Conservation (phyloP, 2,888 invertebrate species). For the Rhamphomyia laevipes region DNA sequence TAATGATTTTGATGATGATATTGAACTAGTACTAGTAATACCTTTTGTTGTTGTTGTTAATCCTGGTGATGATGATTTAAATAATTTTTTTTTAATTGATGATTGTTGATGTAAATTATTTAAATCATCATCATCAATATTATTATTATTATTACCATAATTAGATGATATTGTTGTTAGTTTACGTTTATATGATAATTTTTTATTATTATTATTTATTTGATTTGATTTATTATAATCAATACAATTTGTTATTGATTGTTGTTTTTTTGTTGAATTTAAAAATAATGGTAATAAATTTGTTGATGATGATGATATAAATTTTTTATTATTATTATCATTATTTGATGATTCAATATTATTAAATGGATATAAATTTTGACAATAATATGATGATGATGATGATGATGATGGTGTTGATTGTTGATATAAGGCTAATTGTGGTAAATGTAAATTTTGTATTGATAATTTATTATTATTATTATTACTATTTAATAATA, state of each 20-base stretch:
- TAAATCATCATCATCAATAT: no score
- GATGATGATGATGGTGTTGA: neutral
- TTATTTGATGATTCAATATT: neutral
- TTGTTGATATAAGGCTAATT: constrained; percentile 19
- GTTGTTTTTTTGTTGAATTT: neutral
- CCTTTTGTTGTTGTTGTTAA: no score
- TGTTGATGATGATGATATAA: neutral
- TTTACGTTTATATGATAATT: no score
- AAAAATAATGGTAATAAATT: neutral
- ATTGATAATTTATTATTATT: constrained; percentile 17
- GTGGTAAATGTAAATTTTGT: constrained; percentile 21
- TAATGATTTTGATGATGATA: neutral
- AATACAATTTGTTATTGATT: neutral
- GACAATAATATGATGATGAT: neutral
- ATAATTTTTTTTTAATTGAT: no score
- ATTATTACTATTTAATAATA: no score
- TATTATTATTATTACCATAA: no score
- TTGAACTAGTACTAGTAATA: neutral
- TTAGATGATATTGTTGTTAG: no score
- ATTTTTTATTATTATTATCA: neutral
- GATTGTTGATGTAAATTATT: no score
- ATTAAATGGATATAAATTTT: neutral
- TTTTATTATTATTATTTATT: no score
- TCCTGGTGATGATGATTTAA: no score
- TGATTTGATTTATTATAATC: no score